phyloP scores from a whole-genome alignment of 1,140 invertebrate genomes.

The Paralvinella palmiformis region DNA sequence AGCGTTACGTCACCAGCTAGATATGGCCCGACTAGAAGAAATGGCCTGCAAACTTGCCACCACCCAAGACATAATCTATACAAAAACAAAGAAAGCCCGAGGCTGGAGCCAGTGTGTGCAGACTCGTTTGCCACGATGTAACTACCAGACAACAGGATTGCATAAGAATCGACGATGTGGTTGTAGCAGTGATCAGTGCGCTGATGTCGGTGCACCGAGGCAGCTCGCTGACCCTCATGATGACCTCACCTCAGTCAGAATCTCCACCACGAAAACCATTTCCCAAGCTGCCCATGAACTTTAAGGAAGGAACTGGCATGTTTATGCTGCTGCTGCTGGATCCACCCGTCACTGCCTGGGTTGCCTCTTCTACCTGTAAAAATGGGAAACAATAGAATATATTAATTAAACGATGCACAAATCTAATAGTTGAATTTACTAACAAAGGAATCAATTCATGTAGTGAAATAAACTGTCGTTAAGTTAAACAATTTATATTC shows the following conservation, averaged over 20 bases:
- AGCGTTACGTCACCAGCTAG: too few species aligned
- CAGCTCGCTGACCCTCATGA: not conserved
- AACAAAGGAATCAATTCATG: not conserved
- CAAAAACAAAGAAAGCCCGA: not conserved
- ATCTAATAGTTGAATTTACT: not conserved
- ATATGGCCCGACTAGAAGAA: too few species aligned
- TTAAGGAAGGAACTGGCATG: too few species aligned
- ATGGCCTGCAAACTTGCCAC: too few species aligned
- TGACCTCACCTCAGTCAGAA: not conserved
- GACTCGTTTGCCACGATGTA: not conserved
- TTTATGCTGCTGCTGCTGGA: not conserved
- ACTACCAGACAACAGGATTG: too few species aligned
- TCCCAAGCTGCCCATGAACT: too few species aligned
- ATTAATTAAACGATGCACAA: not conserved
- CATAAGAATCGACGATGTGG: not conserved
- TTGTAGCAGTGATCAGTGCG: not conserved
- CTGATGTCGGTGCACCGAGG: not conserved
- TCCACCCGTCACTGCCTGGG: not conserved
- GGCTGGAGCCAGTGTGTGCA: not conserved
- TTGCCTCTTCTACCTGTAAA: not conserved
- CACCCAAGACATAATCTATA: not conserved
- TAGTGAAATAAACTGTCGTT: not conserved
- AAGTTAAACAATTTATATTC: not conserved
- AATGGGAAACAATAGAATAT: not conserved
- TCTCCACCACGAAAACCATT: not conserved